A percentile compares a stretch with the other conserved stretches of the same genome.
phyloP scores from a whole-genome alignment of 2,797 vertebrate genomes.

The Pantherophis alleghaniensis region DNA sequence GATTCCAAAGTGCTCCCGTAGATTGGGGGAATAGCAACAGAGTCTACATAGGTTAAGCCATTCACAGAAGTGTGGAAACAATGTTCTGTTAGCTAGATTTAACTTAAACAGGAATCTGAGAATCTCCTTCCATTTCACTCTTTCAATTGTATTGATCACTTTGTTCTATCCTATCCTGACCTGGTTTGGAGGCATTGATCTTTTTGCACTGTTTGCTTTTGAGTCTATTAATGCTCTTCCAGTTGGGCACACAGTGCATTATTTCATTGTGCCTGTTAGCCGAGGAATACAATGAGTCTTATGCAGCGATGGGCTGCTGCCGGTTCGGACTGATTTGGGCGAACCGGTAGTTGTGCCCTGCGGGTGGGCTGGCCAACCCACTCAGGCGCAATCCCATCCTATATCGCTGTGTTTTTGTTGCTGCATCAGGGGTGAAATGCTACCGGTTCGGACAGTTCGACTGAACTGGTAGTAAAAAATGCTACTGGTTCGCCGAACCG shows the following conservation, averaged over 20 bases:
- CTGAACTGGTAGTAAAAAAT: too few relatives aligned
- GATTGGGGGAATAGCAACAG: background rate
- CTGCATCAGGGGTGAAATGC: too few relatives aligned
- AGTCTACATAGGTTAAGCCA: background rate
- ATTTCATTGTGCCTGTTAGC: background rate
- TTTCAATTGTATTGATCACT: background rate
- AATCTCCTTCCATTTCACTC: background rate
- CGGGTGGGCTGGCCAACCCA: too few relatives aligned
- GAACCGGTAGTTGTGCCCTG: too few relatives aligned
- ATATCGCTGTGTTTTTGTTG: too few relatives aligned
- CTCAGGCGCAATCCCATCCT: too few relatives aligned
- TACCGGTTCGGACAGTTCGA: too few relatives aligned
- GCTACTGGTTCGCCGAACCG: too few relatives aligned
- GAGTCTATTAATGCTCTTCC: background rate
- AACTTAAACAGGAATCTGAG: background rate
- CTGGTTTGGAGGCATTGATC: background rate
- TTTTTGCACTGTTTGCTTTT: background rate
- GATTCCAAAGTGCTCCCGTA: background rate
- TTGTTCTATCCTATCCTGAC: background rate
- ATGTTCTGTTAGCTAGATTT: background rate
- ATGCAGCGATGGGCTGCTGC: too few relatives aligned
- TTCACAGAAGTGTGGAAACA: background rate
- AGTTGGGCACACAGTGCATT: background rate
- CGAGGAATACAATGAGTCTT: background rate
- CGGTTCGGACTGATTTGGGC: too few relatives aligned